phyloP scores from a whole-genome alignment of 2,888 invertebrate genomes.

The Lepidocyrtoides sp. region DNA sequence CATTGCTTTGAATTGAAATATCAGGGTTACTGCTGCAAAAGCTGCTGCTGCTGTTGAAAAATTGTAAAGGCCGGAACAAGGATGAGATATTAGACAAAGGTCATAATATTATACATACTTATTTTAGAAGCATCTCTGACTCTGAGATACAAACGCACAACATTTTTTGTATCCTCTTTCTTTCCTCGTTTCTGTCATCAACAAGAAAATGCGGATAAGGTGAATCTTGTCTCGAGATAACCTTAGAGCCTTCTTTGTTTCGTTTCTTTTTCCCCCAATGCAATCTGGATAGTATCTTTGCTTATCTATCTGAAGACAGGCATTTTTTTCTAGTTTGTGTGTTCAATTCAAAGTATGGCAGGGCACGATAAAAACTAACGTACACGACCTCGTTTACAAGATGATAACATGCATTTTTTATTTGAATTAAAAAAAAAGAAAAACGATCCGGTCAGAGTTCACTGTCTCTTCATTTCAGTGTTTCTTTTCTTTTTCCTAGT shows the following conservation, averaged over 20 bases:
- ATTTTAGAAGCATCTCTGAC: neutral
- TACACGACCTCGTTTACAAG: neutral
- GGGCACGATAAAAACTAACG: neutral
- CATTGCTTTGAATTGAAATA: conserved; percentile 39
- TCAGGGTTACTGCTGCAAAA: conserved; percentile 19
- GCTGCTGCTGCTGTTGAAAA: conserved; percentile 20
- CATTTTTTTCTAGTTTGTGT: neutral
- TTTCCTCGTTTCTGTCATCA: too few species aligned
- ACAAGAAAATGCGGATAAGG: neutral
- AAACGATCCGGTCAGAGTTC: conserved; percentile 63
- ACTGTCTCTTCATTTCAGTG: conserved; percentile 6
- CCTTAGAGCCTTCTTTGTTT: neutral
- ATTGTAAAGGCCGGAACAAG: conserved; percentile 14
- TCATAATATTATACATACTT: neutral
- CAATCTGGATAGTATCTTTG: conserved; percentile 13
- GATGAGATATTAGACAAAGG: conserved; percentile 44
- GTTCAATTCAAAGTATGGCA: neutral
- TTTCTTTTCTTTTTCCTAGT: too few species aligned
- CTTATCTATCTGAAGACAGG: neutral
- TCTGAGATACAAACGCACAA: neutral
- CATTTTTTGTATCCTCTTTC: neutral
- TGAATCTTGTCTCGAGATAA: neutral
- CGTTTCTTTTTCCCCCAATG: neutral
- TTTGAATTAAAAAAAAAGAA: neutral
- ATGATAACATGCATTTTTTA: neutral